Evolutionary conservation across 2,888 invertebrate genomes (phyloP).

Genomic region (Sympetrum striolatum): DNA sequence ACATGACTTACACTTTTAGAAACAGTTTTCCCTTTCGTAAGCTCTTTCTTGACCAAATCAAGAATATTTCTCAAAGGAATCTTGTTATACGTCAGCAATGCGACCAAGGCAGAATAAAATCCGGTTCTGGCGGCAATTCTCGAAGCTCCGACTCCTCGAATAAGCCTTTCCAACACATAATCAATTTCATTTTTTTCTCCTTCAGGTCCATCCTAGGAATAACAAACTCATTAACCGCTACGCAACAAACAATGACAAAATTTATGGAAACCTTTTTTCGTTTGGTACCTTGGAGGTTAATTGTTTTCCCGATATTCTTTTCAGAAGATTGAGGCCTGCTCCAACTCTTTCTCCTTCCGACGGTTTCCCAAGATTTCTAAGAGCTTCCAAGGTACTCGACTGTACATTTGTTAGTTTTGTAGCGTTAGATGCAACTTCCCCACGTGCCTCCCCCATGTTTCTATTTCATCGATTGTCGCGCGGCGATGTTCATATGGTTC

Average conservation of each 20-base stretch:
- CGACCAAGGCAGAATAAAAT: conserved; percentile 73
- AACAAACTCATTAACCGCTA: conserved; percentile 25
- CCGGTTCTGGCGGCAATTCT: conserved; percentile 70
- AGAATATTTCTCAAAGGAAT: conserved; percentile 65
- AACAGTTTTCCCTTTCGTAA: conserved; percentile 67
- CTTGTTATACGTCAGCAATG: conserved; percentile 64
- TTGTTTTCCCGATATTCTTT: conserved; percentile 57
- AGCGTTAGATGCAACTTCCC: neutral
- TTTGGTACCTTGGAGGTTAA: neutral
- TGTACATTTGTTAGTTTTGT: conserved; percentile 2
- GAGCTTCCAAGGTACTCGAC: conserved; percentile 46
- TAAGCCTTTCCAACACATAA: conserved; percentile 72
- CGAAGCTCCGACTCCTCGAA: conserved; percentile 76
- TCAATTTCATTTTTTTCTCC: conserved; percentile 64
- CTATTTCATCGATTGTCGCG: neutral
- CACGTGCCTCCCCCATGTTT: neutral
- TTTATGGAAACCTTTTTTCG: no score
- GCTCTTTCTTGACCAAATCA: conserved; percentile 68
- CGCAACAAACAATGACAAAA: neutral
- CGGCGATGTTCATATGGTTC: neutral
- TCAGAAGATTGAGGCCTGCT: conserved; percentile 58
- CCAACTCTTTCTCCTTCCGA: conserved; percentile 57
- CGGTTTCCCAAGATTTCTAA: conserved; percentile 46
- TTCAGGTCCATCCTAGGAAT: conserved; percentile 61
- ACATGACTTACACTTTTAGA: conserved; percentile 70